These are phyloP conservation scores for Lucifuga dentata DNA, from an alignment of 2,113 vertebrate genomes.

Conservation along the genomic window DNA sequence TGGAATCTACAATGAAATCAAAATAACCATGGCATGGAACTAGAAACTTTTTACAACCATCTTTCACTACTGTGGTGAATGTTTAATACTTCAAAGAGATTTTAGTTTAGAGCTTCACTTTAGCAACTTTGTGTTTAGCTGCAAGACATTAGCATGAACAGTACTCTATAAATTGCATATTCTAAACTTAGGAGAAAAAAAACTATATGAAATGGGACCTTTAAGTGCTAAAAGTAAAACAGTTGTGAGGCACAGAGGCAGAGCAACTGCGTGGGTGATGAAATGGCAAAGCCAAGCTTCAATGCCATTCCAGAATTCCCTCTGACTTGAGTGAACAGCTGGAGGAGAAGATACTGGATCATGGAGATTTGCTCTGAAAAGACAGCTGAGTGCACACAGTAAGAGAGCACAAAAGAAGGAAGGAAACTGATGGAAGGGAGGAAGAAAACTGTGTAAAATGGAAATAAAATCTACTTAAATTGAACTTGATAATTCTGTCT, in stretches of 20 bases:
- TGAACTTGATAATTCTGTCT: conserved; percentile 21
- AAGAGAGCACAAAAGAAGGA: conserved; percentile 6
- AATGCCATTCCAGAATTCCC: conserved; percentile 66
- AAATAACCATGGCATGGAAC: no score
- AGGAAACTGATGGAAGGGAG: not conserved
- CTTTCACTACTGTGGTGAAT: no score
- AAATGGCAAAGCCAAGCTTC: conserved; percentile 37
- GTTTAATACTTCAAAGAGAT: no score
- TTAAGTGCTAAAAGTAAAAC: no score
- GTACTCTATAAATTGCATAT: not conserved
- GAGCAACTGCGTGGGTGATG: conserved; percentile 55
- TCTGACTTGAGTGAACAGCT: conserved; percentile 55
- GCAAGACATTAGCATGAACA: not conserved
- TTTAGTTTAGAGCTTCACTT: no score
- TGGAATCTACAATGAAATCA: no score
- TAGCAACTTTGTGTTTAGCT: no score
- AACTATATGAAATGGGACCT: conserved; percentile 15
- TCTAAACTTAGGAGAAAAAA: conserved; percentile 31
- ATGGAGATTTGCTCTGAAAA: not conserved
- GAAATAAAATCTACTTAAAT: conserved; percentile 40
- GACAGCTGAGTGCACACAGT: conserved; percentile 9
- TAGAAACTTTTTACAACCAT: no score
- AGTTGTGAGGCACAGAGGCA: conserved; percentile 55
- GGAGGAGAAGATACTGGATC: conserved; percentile 42
- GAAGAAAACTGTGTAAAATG: conserved; percentile 11